phyloP scores from a whole-genome alignment of 2,888 invertebrate species.

The Gryllus longicercus region DNA sequence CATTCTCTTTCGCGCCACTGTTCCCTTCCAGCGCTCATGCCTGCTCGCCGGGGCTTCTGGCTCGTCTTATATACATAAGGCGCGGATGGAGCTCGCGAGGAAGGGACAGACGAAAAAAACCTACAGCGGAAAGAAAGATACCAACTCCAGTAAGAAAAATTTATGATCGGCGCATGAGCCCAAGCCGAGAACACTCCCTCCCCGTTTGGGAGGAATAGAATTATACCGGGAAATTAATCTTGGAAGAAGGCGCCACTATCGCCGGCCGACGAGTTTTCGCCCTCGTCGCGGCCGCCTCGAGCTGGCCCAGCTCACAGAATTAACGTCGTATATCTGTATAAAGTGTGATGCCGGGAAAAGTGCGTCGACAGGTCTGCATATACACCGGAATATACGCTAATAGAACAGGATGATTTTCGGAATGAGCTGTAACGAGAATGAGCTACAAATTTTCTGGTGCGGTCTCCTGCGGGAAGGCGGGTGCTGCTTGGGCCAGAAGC shows the following conservation, averaged over 20 bases:
- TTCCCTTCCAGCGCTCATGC: neutral
- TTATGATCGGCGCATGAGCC: slow-evolving; percentile 17
- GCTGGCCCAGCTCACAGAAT: neutral
- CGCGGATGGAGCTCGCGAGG: neutral
- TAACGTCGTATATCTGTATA: slow-evolving; percentile 1
- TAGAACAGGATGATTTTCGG: too few relatives aligned
- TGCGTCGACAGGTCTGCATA: neutral
- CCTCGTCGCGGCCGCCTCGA: neutral
- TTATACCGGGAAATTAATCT: neutral
- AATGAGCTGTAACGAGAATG: too few relatives aligned
- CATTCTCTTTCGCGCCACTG: neutral
- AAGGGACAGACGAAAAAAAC: neutral
- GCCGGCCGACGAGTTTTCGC: neutral
- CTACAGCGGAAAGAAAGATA: neutral
- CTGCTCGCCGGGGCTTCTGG: neutral
- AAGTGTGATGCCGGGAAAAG: neutral
- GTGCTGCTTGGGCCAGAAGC: too few relatives aligned
- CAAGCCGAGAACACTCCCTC: neutral
- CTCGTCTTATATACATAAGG: slow-evolving; percentile 7
- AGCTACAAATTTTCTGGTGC: too few relatives aligned
- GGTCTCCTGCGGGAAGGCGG: too few relatives aligned
- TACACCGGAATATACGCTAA: too few relatives aligned
- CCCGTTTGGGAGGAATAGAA: neutral
- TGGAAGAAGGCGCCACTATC: neutral
- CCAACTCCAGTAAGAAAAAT: slow-evolving; percentile 17